Base-by-base conservation (phyloP, 2,888 invertebrate genomes). In the Arrhopalites spinosus region DNA sequence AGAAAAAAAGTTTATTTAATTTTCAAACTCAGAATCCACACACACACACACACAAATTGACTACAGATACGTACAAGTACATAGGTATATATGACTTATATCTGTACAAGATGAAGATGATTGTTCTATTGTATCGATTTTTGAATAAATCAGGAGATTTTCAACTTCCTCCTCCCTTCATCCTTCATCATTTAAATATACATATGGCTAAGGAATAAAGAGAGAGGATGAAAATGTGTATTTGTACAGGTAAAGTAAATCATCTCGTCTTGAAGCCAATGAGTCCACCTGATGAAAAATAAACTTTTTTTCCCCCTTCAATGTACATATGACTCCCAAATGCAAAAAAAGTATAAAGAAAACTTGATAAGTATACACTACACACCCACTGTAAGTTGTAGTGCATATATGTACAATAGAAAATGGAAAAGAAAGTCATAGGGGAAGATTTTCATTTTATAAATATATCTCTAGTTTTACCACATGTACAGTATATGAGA, bases 231-330 rank as follows among this genome's bases (percentile, higher is more conserved):
- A 45, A 15, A 15, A n/a, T n/a, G 15, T 50, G 23, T 69, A 30
- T 69, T 69, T 69, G 47, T 50, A 69, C 69, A 69, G 69, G 69
- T 69, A 69, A 68, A 27, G 56, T 56, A 53, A 30, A 36, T 70
- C 36, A 53, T n/a, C 29, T 56, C 36, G 11, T 36, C 20, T 56
- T 70, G 45, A 43, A 59, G 17, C 17, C 20, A 66, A 30, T 15
- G 29, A 59, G 43, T 59, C 43, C 30, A 71, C 61, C 71, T 71
- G 70, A 70, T 70, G 53, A 70, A 70, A 45, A 59, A 45, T 71
- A 71, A 71, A 71, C 59, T 71, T 71, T 71, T 71, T 69, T 56
- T n/a, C 23, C 66, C 3, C 43, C n/a, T 43, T 43, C 20, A 29
- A 36, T 36, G 36, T 36, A 36, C 3, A 36, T n/a, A n/a, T n/a